These are phyloP conservation scores for Todus mexicanus DNA, from an alignment of 2,797 vertebrate genomes.

Conservation along the genomic window DNA sequence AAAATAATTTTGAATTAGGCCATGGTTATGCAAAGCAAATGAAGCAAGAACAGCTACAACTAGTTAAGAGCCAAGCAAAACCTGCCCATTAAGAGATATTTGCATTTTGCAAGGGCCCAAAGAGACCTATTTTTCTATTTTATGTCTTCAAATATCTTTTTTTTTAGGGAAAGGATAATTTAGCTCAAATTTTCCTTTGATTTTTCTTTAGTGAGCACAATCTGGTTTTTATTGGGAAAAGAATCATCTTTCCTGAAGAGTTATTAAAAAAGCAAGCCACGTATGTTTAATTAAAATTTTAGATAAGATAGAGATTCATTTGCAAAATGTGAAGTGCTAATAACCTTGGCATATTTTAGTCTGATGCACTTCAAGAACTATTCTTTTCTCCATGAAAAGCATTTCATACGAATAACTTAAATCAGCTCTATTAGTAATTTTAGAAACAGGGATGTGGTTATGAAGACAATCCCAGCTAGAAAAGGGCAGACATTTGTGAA, in stretches of 20 bases:
- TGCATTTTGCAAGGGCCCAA: conserved; percentile 44
- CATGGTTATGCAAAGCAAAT: conserved; percentile 32
- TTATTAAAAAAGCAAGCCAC: conserved; percentile 17
- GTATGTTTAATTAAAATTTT: conserved; percentile 44
- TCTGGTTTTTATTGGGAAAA: conserved; percentile 24
- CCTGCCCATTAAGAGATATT: conserved; percentile 38
- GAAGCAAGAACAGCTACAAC: conserved; percentile 39
- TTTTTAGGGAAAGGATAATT: conserved; percentile 31
- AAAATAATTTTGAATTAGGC: background rate
- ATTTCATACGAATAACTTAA: background rate
- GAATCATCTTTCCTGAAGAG: conserved; percentile 24
- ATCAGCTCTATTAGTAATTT: conserved; percentile 36
- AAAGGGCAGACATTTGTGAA: conserved; percentile 18
- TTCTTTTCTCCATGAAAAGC: background rate
- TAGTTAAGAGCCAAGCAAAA: conserved; percentile 46
- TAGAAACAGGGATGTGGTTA: conserved; percentile 3
- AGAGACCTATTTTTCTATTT: conserved; percentile 47
- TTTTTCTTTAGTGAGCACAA: conserved; percentile 15
- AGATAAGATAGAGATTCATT: conserved; percentile 50
- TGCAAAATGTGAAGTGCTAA: conserved; percentile 31
- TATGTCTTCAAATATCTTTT: conserved; percentile 55
- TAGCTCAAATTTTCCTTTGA: conserved; percentile 37
- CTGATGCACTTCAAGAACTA: conserved; percentile 29
- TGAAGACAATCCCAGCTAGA: conserved; percentile 7
- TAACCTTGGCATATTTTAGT: conserved; percentile 25